A percentile compares a stretch with the other conserved stretches of the same genome.
phyloP scores from a whole-genome alignment of 2,113 vertebrate genomes.

The Hucho hucho region DNA sequence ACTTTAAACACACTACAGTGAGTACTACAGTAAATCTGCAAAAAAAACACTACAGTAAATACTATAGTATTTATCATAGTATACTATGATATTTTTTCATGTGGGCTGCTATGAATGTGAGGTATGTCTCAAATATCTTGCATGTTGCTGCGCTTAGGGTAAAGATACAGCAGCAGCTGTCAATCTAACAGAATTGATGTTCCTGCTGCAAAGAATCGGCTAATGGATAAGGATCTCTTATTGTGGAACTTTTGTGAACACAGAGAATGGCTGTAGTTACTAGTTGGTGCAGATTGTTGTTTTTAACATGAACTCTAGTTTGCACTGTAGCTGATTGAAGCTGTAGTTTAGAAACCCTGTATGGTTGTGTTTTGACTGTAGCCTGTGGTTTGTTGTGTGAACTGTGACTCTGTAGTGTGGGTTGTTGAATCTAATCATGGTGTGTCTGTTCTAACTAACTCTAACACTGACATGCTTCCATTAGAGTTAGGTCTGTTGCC shows the following conservation, averaged over 20 bases:
- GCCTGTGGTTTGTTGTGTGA: not conserved
- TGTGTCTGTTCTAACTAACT: too few relatives aligned
- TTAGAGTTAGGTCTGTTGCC: too few relatives aligned
- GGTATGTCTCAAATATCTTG: slow-evolving; percentile 3
- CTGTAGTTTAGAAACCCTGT: not conserved
- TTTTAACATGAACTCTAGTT: not conserved
- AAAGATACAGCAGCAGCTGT: not conserved
- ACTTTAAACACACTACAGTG: too few relatives aligned
- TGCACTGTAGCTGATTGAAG: not conserved
- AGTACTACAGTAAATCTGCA: too few relatives aligned
- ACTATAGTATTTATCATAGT: too few relatives aligned
- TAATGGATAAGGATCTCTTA: not conserved
- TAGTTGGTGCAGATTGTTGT: not conserved
- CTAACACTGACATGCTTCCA: too few relatives aligned
- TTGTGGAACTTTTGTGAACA: not conserved
- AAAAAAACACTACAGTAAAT: too few relatives aligned
- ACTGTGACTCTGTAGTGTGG: too few relatives aligned
- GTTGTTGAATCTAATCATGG: too few relatives aligned
- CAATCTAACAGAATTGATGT: not conserved
- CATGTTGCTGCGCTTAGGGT: slow-evolving; percentile 8
- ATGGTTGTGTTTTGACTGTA: not conserved
- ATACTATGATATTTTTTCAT: too few relatives aligned
- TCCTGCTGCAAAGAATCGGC: not conserved
- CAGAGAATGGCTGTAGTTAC: not conserved
- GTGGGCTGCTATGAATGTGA: too few relatives aligned